Evolutionary conservation across 2,888 invertebrate species (phyloP).

Genomic region (Eueremaeus valkanovi): DNA sequence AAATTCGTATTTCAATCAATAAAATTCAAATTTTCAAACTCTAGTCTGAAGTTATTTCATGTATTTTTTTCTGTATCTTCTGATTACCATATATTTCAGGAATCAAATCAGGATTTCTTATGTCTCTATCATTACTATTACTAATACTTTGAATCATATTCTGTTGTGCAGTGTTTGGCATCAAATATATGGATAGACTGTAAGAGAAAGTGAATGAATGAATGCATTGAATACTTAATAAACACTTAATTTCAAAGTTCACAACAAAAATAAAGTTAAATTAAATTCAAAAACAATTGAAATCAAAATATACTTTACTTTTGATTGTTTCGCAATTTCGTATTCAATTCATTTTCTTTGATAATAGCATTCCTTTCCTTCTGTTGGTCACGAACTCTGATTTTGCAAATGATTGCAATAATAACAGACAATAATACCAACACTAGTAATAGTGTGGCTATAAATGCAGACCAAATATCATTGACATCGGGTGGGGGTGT

Average conservation of each 20-base stretch:
- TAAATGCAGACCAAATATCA: neutral
- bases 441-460: neutral
- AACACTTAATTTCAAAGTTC: neutral
- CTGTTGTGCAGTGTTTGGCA: neutral
- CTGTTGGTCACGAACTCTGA: neutral
- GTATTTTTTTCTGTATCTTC: neutral
- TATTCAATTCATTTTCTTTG: neutral
- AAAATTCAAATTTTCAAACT: neutral
- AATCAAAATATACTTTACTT: too few relatives aligned
- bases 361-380: neutral
- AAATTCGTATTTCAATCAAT: neutral
- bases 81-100: constrained; percentile 23
- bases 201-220: neutral
- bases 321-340: neutral
- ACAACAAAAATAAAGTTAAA: too few relatives aligned
- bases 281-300: too few relatives aligned
- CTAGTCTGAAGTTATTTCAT: neutral
- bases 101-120: constrained; percentile 31
- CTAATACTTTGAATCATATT: neutral
- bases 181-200: constrained; percentile 1
- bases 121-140: neutral
- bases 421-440: neutral
- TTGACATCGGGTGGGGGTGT: neutral
- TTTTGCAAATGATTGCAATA: neutral
- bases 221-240: neutral